These are phyloP conservation scores for Heliconius melpomene DNA, from an alignment of 1,140 invertebrate species.

Conservation along the genomic window DNA sequence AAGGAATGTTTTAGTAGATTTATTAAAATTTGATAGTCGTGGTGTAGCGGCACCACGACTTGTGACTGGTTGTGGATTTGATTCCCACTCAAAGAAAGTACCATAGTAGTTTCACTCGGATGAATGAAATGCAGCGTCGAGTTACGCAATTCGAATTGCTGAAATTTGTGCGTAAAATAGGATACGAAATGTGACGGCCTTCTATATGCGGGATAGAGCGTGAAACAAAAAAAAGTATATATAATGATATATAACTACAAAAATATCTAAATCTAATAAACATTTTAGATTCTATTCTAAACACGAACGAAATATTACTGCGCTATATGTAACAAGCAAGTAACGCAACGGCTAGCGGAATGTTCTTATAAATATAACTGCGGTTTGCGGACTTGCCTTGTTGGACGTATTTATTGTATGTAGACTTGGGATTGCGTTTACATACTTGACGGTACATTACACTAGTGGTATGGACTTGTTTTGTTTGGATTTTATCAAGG, in stretches of 20 bases:
- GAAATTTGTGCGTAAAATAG: no score
- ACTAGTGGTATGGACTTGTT: background rate
- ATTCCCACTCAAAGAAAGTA: background rate
- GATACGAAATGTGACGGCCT: background rate
- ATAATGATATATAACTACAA: background rate
- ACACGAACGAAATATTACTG: background rate
- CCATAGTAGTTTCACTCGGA: no score
- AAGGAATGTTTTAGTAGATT: background rate
- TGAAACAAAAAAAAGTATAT: background rate
- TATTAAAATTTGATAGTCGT: background rate
- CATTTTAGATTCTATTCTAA: background rate
- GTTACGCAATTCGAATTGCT: no score
- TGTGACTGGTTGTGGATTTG: background rate
- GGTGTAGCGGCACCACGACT: no score
- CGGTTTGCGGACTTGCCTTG: conserved; percentile 18
- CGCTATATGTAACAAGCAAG: background rate
- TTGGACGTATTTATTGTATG: background rate
- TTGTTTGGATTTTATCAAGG: background rate
- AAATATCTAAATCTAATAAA: background rate
- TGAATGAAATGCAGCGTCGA: no score
- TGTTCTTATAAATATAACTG: conserved; percentile 29
- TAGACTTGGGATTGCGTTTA: background rate
- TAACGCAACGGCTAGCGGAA: conserved; percentile 12
- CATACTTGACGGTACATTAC: background rate
- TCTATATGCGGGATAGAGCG: background rate